A percentile compares a stretch with the other conserved stretches of the same genome.
These are phyloP conservation scores for Cuniculus paca DNA, from an alignment of 2,797 vertebrate genomes.

Conservation along the genomic window DNA sequence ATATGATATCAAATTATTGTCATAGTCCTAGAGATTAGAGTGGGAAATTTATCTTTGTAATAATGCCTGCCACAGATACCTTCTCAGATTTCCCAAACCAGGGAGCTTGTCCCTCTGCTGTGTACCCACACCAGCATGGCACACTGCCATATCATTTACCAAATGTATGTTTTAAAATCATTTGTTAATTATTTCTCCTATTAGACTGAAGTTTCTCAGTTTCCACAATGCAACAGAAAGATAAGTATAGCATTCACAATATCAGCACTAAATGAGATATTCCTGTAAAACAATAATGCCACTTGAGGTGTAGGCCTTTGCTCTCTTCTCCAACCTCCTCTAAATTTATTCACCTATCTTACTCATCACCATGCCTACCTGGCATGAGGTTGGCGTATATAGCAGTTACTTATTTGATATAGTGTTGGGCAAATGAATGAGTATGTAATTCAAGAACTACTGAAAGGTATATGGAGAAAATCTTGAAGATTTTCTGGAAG, in stretches of 20 bases:
- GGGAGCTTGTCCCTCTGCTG: not conserved
- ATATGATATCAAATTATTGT: not conserved
- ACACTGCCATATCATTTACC: not conserved
- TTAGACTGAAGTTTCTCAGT: not conserved
- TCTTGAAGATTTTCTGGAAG: not conserved
- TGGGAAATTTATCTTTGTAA: not conserved
- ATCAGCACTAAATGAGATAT: slow-evolving; percentile 25
- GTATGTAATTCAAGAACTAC: not conserved
- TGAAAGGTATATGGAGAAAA: not conserved
- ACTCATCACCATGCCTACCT: not conserved
- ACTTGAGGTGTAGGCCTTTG: not conserved
- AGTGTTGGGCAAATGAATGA: not conserved
- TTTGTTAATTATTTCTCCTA: not conserved
- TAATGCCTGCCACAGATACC: not conserved
- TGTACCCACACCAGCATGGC: not conserved
- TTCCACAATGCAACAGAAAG: not conserved
- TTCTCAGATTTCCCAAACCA: not conserved
- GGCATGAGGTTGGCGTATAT: not conserved
- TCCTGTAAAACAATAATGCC: not conserved
- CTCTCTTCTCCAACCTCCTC: not conserved
- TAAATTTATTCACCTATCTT: not conserved
- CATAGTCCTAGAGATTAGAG: not conserved
- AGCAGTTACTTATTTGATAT: not conserved
- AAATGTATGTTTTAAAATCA: not conserved
- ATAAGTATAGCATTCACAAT: not conserved